Percentiles rank a stretch among this genome's conserved stretches.
Evolutionary conservation across 2,888 invertebrate genomes (phyloP).

Genomic region (Dorcus parallelipipedus): DNA sequence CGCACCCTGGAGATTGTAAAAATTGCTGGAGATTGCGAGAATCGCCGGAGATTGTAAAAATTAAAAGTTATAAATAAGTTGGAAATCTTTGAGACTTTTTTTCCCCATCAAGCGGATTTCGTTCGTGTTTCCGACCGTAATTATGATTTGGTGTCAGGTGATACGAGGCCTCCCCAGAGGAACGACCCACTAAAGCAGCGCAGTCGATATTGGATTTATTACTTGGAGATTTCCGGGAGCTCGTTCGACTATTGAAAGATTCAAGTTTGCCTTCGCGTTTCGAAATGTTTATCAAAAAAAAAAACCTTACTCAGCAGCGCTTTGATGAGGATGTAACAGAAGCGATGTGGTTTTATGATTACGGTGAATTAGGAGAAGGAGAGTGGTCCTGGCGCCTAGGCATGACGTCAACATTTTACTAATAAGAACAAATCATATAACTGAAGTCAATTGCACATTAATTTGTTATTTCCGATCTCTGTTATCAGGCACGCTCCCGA

Average conservation of each 20-base stretch:
- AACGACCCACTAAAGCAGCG: not conserved
- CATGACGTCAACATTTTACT: constrained; percentile 30
- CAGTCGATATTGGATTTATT: constrained; percentile 2
- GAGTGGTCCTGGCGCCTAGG: constrained; percentile 28
- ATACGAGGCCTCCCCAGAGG: constrained; percentile 35
- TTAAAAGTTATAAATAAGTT: not conserved
- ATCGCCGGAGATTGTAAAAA: no score
- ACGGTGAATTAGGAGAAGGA: not conserved
- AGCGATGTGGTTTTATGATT: not conserved
- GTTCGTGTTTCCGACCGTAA: constrained; percentile 25
- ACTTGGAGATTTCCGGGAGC: not conserved
- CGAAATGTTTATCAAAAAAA: not conserved
- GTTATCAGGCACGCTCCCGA: constrained; percentile 23
- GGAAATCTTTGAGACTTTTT: not conserved
- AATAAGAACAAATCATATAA: constrained; percentile 31
- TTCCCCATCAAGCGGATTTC: not conserved
- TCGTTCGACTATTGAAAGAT: not conserved
- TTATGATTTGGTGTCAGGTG: constrained; percentile 43
- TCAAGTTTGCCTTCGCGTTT: not conserved
- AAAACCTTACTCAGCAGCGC: not conserved
- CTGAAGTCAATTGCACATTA: constrained; percentile 35
- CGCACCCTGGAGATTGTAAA: no score
- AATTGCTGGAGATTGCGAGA: no score
- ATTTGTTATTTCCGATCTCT: constrained; percentile 35
- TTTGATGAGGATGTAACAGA: not conserved